Base-by-base conservation (phyloP, 2,888 invertebrate genomes). In the Scaptomyza polygonia region DNA sequence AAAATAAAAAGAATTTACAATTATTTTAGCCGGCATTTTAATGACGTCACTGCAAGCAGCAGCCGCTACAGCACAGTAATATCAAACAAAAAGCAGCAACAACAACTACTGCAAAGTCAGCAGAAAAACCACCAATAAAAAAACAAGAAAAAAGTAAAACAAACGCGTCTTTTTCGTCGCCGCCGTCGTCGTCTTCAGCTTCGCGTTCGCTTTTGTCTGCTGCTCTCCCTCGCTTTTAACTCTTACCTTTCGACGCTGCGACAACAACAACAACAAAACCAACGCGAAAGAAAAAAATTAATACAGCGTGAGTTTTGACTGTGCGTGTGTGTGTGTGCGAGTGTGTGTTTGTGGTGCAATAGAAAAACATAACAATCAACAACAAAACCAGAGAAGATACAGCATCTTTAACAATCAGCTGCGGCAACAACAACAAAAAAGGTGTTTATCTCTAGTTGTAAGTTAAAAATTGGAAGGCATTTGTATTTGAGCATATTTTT, bases 1-100 rank as follows among this genome's bases (percentile, higher is more conserved):
- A 12, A 21, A 52, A 36, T 27, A 44, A 48, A 49, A 11, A 63
- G n/a, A n/a, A n/a, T n/a, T n/a, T 30, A 49, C 18, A 8, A 14
- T 54, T 67, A 63, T 74, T 67, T 74, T 71, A 76, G 67, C 86
- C 82, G 82, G 82, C 82, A 78, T 81, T 74, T 83, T 86, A 77
- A 86, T 82, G 82, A 83, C 82, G 86, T 82, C 82, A 82, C 81
- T 64, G 52, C 71, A 61, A 62, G 14, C 67, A 53, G 57, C 56
- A 65, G 30, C 65, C 62, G 49, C 59, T 67, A 44, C 47, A 72
- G 54, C 68, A 52, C 66, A 72, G 56, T 54, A 73, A 48, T 55
- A 63, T 43, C 55, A 55, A 43, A 16, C 59, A n/a, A n/a, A n/a
- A n/a, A n/a, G n/a, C n/a, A n/a, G n/a, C n/a, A n/a, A n/a, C n/a